Conservation (phyloP, 2,797 vertebrate species). For the Brachyrhaphis roseni region DNA sequence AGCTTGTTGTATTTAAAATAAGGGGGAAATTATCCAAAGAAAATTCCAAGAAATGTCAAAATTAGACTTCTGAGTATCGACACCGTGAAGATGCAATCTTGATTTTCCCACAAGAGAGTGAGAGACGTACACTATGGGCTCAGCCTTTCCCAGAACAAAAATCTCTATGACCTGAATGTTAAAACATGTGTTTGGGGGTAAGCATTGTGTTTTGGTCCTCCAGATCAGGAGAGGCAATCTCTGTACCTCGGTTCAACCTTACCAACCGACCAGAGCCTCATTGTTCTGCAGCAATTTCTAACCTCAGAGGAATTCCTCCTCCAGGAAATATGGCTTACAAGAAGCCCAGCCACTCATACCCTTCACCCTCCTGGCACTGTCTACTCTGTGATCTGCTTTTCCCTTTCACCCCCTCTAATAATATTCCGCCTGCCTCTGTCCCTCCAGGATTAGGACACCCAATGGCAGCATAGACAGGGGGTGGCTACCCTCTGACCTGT, state of each 20-base stretch:
- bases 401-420: constrained; percentile 42
- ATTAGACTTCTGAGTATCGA: constrained; percentile 30
- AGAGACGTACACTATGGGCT: constrained; percentile 40
- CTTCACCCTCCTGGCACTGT: constrained; percentile 61
- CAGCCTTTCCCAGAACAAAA: constrained; percentile 39
- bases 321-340: constrained; percentile 84
- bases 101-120: constrained; percentile 52
- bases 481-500: constrained; percentile 43
- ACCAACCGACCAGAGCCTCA: constrained; percentile 62
- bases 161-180: constrained; percentile 44
- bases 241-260: constrained; percentile 59
- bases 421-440: constrained; percentile 30
- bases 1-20: constrained; percentile 21
- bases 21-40: constrained; percentile 7
- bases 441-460: constrained; percentile 52
- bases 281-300: constrained; percentile 80
- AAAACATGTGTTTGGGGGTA: constrained; percentile 41
- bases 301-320: constrained; percentile 82
- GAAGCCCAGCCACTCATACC: constrained; percentile 59
- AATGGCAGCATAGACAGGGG: constrained; percentile 55
- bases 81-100: constrained; percentile 48
- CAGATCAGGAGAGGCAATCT: constrained; percentile 65
- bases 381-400: constrained; percentile 39
- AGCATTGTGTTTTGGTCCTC: constrained; percentile 59
- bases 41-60: constrained; percentile 21